Evolutionary conservation across 2,113 vertebrate species (phyloP), one percentile per base, ranked within the genome.

Genomic region (Tor tambroides): DNA sequence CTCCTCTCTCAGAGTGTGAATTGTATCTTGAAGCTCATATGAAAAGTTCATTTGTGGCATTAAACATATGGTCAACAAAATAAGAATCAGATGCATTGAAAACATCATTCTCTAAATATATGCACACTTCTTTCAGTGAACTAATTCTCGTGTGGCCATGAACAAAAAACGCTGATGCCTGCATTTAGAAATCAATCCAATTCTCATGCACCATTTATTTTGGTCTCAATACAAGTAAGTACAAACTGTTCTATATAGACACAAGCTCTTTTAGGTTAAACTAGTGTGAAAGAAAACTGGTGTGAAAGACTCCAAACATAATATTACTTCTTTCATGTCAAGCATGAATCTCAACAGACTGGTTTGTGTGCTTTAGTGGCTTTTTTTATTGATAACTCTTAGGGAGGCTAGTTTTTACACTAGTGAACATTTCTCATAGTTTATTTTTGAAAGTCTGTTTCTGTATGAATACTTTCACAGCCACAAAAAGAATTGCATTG

Each of bases 1-100:
- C 83, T 95, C 94, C 30, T 93, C 92, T 74, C 92, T 94, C 56
- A 95, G 90, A 67, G 89, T 87, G 74, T 93, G 90, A 77, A 95
- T 93, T 69, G 94, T 95, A 41, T 95, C 93, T 30, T 94, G 93
- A 26, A 95, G 91, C 90, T 95, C 94, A 28, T 93, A 94, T 1
- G 88, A 87, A 8, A 83, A 90, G 74, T 85, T 74, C 1, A 71
- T 49, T 26, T 19, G 54, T 43, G 87, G 88, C 26, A 90, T 59
- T 75, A 90, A 77, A 80, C 71, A 89, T 38, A 90, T 69, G 12
- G 87, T 63, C 75, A 89, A 90, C 19, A 91, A 7, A 26, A 77
- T 26, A 0, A 80, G 10, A 0, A 65, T 23, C 63, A 91, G 9
- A 38, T 88, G 90, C 21, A 87, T 12, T 6, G 38, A 54, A 56